Percentiles rank a stretch among this genome's conserved stretches.
These are phyloP conservation scores for Catamblyrhynchus diadema DNA, from an alignment of 2,797 vertebrate species.

Conservation along the genomic window DNA sequence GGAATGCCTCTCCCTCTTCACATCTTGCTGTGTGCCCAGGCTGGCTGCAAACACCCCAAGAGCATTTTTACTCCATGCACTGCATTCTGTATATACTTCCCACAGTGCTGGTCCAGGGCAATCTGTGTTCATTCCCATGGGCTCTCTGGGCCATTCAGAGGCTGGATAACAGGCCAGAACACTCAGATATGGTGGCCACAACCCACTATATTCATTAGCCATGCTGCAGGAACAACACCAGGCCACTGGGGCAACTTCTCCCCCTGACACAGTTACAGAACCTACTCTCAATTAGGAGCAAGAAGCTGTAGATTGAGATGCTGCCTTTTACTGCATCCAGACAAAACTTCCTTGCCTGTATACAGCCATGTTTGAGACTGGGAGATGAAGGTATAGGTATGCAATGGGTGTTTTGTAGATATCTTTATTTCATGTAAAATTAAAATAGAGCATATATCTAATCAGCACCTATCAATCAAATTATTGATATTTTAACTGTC, in stretches of 20 bases:
- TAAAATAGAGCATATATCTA: not conserved
- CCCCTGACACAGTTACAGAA: not conserved
- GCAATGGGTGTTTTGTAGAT: not conserved
- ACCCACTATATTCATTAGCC: not conserved
- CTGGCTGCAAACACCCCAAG: not conserved
- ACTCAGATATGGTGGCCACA: not conserved
- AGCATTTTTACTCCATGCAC: fast-evolving
- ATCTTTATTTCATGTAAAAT: not conserved
- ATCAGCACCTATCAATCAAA: not conserved
- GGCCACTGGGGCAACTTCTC: not conserved
- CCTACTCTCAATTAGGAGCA: not conserved
- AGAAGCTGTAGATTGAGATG: not conserved
- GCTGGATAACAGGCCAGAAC: not conserved
- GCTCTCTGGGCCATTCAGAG: not conserved
- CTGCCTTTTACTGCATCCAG: not conserved
- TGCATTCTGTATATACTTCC: not conserved
- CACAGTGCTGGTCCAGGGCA: not conserved
- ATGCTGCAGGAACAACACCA: fast-evolving
- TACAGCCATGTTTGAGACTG: not conserved
- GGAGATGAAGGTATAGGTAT: not conserved
- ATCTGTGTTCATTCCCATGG: not conserved
- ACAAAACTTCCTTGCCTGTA: not conserved
- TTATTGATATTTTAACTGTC: not conserved
- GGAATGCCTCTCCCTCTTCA: not conserved
- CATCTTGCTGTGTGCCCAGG: not conserved